Conservation (phyloP, 2,113 vertebrate genomes). For the Muntiacus reevesi region DNA sequence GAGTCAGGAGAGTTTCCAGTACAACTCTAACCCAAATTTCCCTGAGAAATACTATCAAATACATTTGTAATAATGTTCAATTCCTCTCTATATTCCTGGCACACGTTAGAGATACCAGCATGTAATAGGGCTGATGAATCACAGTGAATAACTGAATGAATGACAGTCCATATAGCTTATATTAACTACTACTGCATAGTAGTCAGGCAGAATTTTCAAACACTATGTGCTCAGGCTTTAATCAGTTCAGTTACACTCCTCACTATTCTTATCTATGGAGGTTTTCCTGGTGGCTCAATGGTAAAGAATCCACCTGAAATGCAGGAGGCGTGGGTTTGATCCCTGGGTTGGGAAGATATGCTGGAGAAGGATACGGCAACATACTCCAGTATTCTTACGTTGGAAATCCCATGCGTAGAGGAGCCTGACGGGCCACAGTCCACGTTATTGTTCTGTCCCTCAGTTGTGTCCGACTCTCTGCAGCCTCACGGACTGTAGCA, state of each 20-base stretch:
- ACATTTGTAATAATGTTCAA: not conserved
- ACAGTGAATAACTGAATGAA: not conserved
- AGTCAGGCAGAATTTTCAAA: not conserved
- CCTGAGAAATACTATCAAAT: not conserved
- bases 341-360: not conserved
- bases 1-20: not conserved
- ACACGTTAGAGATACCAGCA: not conserved
- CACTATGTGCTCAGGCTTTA: not conserved
- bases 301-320: not conserved
- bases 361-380: not conserved
- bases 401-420: not conserved
- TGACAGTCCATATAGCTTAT: not conserved
- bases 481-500: not conserved
- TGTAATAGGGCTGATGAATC: not conserved
- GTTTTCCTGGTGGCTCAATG: not conserved
- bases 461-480: fast-evolving
- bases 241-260: not conserved
- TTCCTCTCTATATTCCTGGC: not conserved
- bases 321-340: not conserved
- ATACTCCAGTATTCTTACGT: not conserved
- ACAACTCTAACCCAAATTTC: not conserved
- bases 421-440: not conserved
- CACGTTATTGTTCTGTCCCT: not conserved
- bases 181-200: too few species aligned
- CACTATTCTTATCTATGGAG: not conserved